These are phyloP conservation scores for Erethizon dorsatum DNA, from an alignment of 2,797 vertebrate genomes.

Conservation along the genomic window DNA sequence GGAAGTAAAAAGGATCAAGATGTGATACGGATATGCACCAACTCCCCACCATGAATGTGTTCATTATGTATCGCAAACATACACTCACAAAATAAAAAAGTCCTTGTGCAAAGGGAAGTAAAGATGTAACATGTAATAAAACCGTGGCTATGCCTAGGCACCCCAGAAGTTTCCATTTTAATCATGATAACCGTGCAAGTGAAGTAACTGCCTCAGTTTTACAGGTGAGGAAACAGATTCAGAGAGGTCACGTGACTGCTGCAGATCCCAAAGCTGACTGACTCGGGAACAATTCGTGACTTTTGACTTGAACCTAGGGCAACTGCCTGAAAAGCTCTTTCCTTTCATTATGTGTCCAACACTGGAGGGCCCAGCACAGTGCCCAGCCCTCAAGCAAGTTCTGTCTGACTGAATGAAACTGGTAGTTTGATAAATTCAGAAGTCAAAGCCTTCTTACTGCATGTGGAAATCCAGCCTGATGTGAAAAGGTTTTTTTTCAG, in stretches of 20 bases:
- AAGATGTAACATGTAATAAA: neutral
- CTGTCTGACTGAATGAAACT: neutral
- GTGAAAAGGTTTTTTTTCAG: neutral
- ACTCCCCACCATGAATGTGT: neutral
- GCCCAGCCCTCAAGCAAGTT: neutral
- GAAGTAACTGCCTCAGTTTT: neutral
- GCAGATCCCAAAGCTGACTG: neutral
- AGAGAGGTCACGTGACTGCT: neutral
- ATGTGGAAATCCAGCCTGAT: neutral
- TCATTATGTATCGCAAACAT: neutral
- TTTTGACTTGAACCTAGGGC: neutral
- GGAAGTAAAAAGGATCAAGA: neutral
- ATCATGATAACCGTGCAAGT: neutral
- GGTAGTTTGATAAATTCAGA: neutral
- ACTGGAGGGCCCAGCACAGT: neutral
- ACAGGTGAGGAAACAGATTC: constrained; percentile 13
- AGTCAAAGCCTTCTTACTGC: neutral
- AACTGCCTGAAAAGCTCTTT: neutral
- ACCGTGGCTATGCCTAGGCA: neutral
- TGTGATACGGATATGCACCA: neutral
- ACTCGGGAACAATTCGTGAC: neutral
- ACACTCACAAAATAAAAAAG: neutral
- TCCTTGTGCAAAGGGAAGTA: neutral
- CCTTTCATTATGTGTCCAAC: neutral
- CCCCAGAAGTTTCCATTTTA: neutral